Evolutionary conservation across 2,888 invertebrate species (phyloP), one percentile per base, ranked within the genome.

Genomic region (Plagodis pulveraria): DNA sequence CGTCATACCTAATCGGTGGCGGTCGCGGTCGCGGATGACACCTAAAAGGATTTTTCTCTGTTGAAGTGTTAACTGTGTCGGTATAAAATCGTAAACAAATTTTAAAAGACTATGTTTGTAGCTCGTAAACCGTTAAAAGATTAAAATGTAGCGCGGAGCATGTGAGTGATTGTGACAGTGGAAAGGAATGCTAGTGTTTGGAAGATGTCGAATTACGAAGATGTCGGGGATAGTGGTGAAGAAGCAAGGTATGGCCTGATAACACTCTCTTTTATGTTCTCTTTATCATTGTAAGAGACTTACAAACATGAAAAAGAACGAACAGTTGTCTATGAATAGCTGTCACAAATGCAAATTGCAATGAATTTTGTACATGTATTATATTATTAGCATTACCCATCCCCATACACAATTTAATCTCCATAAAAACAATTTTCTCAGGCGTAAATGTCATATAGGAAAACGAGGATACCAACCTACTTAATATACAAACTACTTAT

Each of bases 231-330:
- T 2, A 35, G 42, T 6, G 35, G 50, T 8, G 46, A 12, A 0
- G 54, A 58, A n/a, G 58, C 54, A 32, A 54, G 54, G 58, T 58
- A 45, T n/a, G 45, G 6, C 6, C 12, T 22, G 22, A 22, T 4
- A 22, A 22, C 22, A 22, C n/a, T 2, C 22, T 22, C 22, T 22
- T 4, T 22, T 22, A 2, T 22, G 4, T 22, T 1, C 4, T 22
- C 4, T 22, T 22, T 22, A 2, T 22, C 22, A 22, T 22, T 22
- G 22, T 22, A 22, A 1, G 22, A 22, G 22, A 22, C 22, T 22
- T 4, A 22, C 22, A 22, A 4, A 22, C 22, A 22, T 22, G 22
- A 22, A 22, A 22, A 22, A 22, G 4, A 22, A 22, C 4, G 1
- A 22, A 22, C 1, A 22, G 22, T 22, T 1, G 22, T 22, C 22